Evolutionary conservation across 2,797 vertebrate species (phyloP), one percentile per base, ranked within the genome.

Genomic region (Anguilla anguilla): DNA sequence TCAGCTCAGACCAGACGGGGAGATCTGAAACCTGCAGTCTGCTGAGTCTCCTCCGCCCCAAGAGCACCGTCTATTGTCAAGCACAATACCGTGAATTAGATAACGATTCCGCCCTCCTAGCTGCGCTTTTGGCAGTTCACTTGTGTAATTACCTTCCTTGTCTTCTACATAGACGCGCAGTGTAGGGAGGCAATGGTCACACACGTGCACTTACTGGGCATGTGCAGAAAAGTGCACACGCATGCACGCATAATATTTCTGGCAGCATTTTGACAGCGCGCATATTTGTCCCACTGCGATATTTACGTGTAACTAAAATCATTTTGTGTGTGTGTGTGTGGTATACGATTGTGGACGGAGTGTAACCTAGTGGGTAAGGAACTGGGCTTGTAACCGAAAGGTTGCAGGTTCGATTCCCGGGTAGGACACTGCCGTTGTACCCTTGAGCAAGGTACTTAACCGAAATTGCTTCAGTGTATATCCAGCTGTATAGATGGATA

Each of bases 61-160:
- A 91, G 90, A 91, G 90, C 91, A 88, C 94, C 92, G 93, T 93
- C 93, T 92, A 91, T 95, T 93, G 94, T 93, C 93, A 93, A 91
- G 90, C 91, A 92, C 94, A 94, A 94, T 91, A 92, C 93, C 90
- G 86, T 0, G 57, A 93, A 94, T 95, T 94, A 94, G 91, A 92
- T 90, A 87, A 86, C 91, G 90, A 94, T 92, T 92, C 89, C 57
- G 91, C 28, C 87, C 87, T 87, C 87, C 87, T 95, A 94, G 94
- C 93, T 93, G 94, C 93, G 31, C 55, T 89, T 92, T 94, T 95
- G 94, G 93, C 92, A 90, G 91, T 87, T 91, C 90, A 91, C 91
- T 90, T 86, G 89, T 89, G 91, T 92, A 95, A 93, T 90, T 91
- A 91, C 90, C 87, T 67, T 55, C 86, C 85, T 91, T 89, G 90